Evolutionary conservation across 2,113 vertebrate species (phyloP).

Genomic region (Acanthisitta chloris): DNA sequence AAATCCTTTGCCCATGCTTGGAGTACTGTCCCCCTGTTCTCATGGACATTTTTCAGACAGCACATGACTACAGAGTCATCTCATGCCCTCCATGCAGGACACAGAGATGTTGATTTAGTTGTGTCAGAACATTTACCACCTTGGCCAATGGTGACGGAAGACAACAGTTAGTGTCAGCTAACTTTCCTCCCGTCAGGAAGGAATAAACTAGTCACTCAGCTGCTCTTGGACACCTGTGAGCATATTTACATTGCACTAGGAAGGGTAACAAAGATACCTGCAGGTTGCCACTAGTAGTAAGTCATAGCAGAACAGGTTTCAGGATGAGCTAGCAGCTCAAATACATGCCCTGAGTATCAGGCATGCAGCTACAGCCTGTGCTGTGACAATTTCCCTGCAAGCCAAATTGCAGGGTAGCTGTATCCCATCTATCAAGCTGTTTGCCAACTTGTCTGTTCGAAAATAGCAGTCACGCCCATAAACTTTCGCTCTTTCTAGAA

Average conservation of each 20-base stretch:
- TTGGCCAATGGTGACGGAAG: neutral
- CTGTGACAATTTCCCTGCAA: neutral
- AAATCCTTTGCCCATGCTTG: rapidly evolving
- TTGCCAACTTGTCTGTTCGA: neutral
- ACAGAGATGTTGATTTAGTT: neutral
- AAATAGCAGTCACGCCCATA: neutral
- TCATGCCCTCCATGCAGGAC: rapidly evolving
- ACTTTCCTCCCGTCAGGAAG: neutral
- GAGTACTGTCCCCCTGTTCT: neutral
- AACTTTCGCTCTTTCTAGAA: neutral
- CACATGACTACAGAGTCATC: rapidly evolving
- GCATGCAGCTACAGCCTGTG: rapidly evolving
- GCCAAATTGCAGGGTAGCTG: neutral
- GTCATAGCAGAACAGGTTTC: neutral
- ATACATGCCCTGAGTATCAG: rapidly evolving
- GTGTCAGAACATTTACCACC: neutral
- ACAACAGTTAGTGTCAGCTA: neutral
- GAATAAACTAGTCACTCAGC: neutral
- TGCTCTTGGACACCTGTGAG: rapidly evolving
- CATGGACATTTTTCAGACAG: too few species aligned
- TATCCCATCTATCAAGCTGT: neutral
- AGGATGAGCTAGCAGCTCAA: neutral
- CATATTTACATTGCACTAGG: rapidly evolving
- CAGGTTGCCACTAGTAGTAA: neutral
- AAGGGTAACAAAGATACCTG: neutral